Evolutionary conservation across 2,113 vertebrate genomes (phyloP).

Genomic region (Ctenodactylus gundi): DNA sequence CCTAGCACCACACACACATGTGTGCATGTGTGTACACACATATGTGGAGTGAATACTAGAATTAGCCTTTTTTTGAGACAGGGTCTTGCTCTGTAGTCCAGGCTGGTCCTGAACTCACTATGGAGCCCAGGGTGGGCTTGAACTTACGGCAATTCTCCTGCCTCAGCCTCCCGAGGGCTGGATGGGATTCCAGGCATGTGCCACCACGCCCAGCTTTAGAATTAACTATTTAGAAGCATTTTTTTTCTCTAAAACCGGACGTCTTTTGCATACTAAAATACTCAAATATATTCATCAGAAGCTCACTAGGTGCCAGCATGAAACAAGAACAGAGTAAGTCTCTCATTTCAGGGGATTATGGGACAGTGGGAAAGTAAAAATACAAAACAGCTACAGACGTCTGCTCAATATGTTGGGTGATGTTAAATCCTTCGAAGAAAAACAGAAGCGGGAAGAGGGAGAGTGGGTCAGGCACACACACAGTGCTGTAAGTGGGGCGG

Average conservation of each 20-base stretch:
- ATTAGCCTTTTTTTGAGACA: too few species aligned
- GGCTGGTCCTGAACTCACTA: too few species aligned
- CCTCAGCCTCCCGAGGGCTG: too few species aligned
- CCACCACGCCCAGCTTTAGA: too few species aligned
- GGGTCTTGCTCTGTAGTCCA: too few species aligned
- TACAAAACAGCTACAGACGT: constrained; percentile 2
- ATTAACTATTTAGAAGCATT: neutral
- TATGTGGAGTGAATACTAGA: neutral
- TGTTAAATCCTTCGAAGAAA: neutral
- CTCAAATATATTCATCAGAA: neutral
- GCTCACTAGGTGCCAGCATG: neutral
- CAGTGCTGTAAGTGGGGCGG: neutral
- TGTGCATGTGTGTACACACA: too few species aligned
- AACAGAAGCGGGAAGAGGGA: neutral
- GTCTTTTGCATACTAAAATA: constrained; percentile 31
- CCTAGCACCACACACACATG: neutral
- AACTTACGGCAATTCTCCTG: too few species aligned
- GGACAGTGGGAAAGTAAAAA: neutral
- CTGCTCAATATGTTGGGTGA: neutral
- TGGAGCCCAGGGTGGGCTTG: too few species aligned
- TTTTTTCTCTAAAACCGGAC: constrained; percentile 10
- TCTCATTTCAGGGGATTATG: neutral
- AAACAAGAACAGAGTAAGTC: neutral
- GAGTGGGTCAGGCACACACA: neutral
- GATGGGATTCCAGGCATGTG: too few species aligned